Evolutionary conservation across 2,797 vertebrate species (phyloP), one percentile per base, ranked within the genome.

Genomic region (Chiroxiphia lanceolata): DNA sequence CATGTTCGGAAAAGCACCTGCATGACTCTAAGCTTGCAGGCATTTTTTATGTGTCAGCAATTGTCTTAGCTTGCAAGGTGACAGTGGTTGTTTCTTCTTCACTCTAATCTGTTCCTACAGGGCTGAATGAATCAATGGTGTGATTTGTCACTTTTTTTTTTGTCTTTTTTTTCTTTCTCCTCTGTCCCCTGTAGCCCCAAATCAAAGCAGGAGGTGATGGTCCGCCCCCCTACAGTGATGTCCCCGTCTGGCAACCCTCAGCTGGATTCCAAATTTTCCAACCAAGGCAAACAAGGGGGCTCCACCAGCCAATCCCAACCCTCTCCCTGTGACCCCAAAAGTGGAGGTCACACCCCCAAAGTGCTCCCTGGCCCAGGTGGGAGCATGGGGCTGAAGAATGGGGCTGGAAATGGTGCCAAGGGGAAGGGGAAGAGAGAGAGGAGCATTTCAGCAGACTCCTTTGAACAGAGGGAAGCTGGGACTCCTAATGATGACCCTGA

Each of bases 201-300:
- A 99, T 99, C 99, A 97, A 99, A 99, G 98, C 99, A 99, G 98
- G 99, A 99, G 99, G 99, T 99, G 98, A 99, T 99, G 99, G 99
- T 99, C 97, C 99, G 99, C 97, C 99, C 99, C 97, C 99, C 99
- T 98, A 98, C 99, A 97, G 99, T 99, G 98, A 99, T 99, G 99
- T 99, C 99, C 98, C 99, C 99, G 59, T 99, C 99, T 98, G 99
- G 99, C 97, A 99, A 99, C 94, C 98, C 99, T 97, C 99, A 99
- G 98, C 98, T 99, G 99, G 99, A 99, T 98, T 99, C 99, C 98
- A 99, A 99, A 98, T 99, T 99, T 98, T 99, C 99, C 98, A 99
- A 99, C 98, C 99, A 99, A 98, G 98, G 99, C 97, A 99, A 99
- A 98, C 99, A 99, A 97, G 99, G 99, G 97, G 99, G 98, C 96